Percentiles rank a stretch among this genome's conserved stretches.
phyloP scores from a whole-genome alignment of 2,797 vertebrate species.

The Picus viridis region DNA sequence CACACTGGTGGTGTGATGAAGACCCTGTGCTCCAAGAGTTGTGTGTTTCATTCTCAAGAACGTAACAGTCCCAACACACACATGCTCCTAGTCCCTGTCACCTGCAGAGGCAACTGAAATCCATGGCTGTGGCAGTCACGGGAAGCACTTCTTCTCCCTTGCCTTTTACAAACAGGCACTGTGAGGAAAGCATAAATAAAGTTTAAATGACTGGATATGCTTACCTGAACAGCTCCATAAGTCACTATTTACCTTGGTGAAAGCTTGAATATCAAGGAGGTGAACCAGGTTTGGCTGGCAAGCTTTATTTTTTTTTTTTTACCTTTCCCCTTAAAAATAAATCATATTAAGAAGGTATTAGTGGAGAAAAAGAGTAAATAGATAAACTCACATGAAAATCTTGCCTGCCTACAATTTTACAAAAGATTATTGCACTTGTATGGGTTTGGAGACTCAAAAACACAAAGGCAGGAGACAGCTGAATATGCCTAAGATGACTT shows the following conservation, averaged over 20 bases:
- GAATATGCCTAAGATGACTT: neutral
- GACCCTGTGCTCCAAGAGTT: neutral
- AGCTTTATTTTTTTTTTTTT: neutral
- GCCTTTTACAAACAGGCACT: neutral
- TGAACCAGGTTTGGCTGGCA: neutral
- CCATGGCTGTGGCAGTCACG: neutral
- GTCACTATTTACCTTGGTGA: neutral
- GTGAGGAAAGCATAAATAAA: neutral
- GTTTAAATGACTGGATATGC: neutral
- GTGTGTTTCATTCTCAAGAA: neutral
- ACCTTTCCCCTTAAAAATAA: neutral
- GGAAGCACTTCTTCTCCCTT: neutral
- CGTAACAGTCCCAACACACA: neutral
- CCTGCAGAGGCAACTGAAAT: neutral
- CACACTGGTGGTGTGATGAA: rapidly evolving
- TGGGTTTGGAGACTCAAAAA: neutral
- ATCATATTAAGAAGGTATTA: neutral
- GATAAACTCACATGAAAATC: neutral
- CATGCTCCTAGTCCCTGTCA: neutral
- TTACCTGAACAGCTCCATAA: neutral
- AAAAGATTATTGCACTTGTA: neutral
- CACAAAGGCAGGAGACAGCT: neutral
- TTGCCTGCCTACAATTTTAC: neutral
- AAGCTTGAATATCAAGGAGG: neutral
- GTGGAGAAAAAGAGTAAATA: neutral